A percentile compares a stretch with the other conserved stretches of the same genome.
phyloP scores from a whole-genome alignment of 23 tunicate genomes.

The Halocynthia roretzi region DNA sequence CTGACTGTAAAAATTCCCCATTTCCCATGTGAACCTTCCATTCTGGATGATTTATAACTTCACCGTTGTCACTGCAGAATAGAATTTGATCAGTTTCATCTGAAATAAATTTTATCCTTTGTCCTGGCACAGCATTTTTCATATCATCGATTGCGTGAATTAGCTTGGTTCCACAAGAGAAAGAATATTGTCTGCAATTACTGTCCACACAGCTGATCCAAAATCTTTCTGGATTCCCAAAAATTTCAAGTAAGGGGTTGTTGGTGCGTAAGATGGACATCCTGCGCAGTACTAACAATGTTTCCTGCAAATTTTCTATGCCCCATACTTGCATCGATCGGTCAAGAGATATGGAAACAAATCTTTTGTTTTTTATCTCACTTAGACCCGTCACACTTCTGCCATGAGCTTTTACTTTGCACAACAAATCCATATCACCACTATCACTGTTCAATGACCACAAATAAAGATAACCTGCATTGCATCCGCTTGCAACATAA shows the following conservation, averaged over 20 bases:
- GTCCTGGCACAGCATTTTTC: too few relatives aligned
- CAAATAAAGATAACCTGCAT: conserved; percentile 17
- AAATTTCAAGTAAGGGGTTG: not conserved
- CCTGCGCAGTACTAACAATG: not conserved
- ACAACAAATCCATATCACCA: not conserved
- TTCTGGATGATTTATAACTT: not conserved
- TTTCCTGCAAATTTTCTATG: not conserved
- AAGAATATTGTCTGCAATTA: too few relatives aligned
- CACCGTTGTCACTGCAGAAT: not conserved
- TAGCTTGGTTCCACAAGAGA: too few relatives aligned
- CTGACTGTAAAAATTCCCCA: conserved; percentile 3
- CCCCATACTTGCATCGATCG: not conserved
- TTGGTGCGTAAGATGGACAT: not conserved
- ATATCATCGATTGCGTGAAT: too few relatives aligned
- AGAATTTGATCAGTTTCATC: not conserved
- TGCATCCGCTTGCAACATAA: conserved; percentile 1
- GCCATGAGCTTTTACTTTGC: conserved; percentile 11
- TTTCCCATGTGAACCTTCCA: not conserved
- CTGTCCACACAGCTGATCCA: not conserved
- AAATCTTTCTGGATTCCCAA: not conserved
- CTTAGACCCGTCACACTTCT: conserved; percentile 9
- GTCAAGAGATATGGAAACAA: conserved; percentile 12
- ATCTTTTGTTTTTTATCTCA: not conserved
- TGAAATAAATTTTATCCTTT: not conserved
- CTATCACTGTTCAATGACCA: conserved; percentile 1